A percentile compares a stretch with the other conserved stretches of the same genome.
Conservation (phyloP, 1,140 invertebrate genomes). For the Drosophila orosa region DNA sequence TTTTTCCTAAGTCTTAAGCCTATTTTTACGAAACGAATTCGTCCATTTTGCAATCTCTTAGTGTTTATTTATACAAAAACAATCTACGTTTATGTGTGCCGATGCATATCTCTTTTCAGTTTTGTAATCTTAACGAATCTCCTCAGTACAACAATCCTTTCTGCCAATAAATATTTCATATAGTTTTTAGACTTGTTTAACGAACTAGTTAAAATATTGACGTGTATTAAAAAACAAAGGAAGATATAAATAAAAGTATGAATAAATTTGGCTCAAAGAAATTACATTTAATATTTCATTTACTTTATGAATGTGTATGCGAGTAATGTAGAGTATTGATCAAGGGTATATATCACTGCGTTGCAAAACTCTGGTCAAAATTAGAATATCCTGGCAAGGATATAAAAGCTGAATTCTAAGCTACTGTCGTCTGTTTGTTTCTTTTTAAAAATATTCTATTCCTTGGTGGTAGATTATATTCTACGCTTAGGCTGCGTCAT, state of each 20-base stretch:
- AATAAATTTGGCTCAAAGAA: conserved; percentile 72
- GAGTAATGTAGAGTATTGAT: too few relatives aligned
- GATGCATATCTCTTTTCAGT: conserved; percentile 53
- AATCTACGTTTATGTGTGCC: conserved; percentile 31
- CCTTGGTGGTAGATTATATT: too few relatives aligned
- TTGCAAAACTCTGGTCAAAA: too few relatives aligned
- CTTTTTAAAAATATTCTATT: too few relatives aligned
- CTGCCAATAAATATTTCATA: conserved; percentile 73
- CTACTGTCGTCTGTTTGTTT: too few relatives aligned
- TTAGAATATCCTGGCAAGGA: too few relatives aligned
- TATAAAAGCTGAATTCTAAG: too few relatives aligned
- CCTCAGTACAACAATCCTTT: conserved; percentile 73
- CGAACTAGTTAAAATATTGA: conserved; percentile 70
- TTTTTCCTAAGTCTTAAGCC: conserved; percentile 61
- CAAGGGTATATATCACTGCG: too few relatives aligned
- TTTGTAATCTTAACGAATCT: conserved; percentile 70
- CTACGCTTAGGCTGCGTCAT: too few relatives aligned
- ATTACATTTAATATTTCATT: conserved; percentile 3
- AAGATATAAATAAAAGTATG: conserved; percentile 56
- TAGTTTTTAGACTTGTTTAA: conserved; percentile 66
- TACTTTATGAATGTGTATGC: background rate
- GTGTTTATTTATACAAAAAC: conserved; percentile 39
- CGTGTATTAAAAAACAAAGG: conserved; percentile 25
- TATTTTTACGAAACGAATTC: conserved; percentile 78
- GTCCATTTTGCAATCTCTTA: conserved; percentile 76